A percentile compares a stretch with the other conserved stretches of the same genome.
These are phyloP conservation scores for Myotis davidii DNA, from an alignment of 2,113 vertebrate species.

Conservation along the genomic window DNA sequence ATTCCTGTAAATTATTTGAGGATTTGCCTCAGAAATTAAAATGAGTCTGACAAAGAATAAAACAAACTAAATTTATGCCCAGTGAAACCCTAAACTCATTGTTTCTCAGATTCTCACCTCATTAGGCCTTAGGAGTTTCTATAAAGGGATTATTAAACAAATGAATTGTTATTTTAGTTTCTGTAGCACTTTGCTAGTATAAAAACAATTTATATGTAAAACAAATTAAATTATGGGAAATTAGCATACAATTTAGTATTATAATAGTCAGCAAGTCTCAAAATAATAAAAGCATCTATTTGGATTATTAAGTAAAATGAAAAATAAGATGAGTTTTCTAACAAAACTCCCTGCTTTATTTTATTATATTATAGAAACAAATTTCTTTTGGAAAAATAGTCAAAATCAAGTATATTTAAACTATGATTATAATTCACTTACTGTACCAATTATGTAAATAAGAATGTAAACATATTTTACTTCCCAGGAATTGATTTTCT, in stretches of 20 bases:
- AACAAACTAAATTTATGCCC: not conserved
- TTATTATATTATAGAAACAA: not conserved
- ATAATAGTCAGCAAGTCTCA: constrained; percentile 10
- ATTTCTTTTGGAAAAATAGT: not conserved
- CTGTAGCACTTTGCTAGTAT: not conserved
- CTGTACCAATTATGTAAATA: constrained; percentile 52
- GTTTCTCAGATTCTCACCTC: not conserved
- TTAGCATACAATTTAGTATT: constrained; percentile 1
- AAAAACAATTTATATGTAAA: constrained; percentile 43
- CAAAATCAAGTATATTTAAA: constrained; percentile 14
- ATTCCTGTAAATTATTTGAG: not conserved
- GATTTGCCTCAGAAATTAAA: constrained; percentile 21
- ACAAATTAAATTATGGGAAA: constrained; percentile 36
- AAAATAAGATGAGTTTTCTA: not conserved
- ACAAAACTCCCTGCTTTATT: not conserved
- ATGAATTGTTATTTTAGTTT: constrained; percentile 36
- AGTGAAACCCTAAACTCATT: not conserved
- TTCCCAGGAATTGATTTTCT: constrained; percentile 59
- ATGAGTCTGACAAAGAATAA: not conserved
- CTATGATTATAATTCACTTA: constrained; percentile 22
- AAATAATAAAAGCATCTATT: constrained; percentile 7
- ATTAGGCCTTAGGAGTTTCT: not conserved
- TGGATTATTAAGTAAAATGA: constrained; percentile 30
- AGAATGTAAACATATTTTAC: constrained; percentile 57
- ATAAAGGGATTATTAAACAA: constrained; percentile 38